These are phyloP conservation scores for Archivesica marissinica DNA, from an alignment of 1,140 invertebrate genomes.

Conservation along the genomic window DNA sequence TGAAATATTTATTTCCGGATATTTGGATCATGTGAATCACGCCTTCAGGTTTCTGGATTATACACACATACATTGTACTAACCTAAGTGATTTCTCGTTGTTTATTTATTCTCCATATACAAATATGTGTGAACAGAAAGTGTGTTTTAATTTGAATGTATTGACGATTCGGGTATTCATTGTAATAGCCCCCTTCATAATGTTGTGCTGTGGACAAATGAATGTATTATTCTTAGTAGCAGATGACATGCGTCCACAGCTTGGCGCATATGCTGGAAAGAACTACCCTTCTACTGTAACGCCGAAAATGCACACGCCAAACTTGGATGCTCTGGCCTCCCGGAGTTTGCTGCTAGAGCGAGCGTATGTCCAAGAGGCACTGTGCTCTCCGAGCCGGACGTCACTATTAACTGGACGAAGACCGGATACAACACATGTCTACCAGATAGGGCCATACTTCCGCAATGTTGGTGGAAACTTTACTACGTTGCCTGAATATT, in stretches of 20 bases:
- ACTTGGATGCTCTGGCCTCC: slow-evolving; percentile 88
- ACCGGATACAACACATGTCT: slow-evolving; percentile 52
- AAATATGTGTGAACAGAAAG: too few relatives aligned
- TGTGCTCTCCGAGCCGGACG: slow-evolving; percentile 77
- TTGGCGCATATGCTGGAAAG: slow-evolving; percentile 86
- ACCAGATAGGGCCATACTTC: slow-evolving; percentile 34
- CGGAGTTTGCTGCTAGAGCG: slow-evolving; percentile 87
- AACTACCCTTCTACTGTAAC: slow-evolving; percentile 30
- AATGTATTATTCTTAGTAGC: slow-evolving; percentile 91
- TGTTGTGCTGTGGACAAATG: neutral
- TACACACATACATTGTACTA: too few relatives aligned
- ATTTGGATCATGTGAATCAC: too few relatives aligned
- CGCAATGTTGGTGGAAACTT: slow-evolving; percentile 52
- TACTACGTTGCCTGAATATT: slow-evolving; percentile 60
- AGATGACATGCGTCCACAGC: slow-evolving; percentile 90
- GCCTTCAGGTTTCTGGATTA: too few relatives aligned
- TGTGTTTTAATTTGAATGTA: too few relatives aligned
- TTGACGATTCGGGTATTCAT: too few relatives aligned
- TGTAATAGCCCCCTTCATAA: too few relatives aligned
- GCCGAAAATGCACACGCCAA: slow-evolving; percentile 88
- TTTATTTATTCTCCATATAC: too few relatives aligned
- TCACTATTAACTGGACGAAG: slow-evolving; percentile 49
- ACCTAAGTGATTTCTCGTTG: too few relatives aligned
- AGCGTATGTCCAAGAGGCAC: slow-evolving; percentile 87
- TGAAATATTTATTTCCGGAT: too few relatives aligned